Evolutionary conservation across 2,888 invertebrate genomes (phyloP), one percentile per base, ranked within the genome.

Genomic region (Phania funesta): DNA sequence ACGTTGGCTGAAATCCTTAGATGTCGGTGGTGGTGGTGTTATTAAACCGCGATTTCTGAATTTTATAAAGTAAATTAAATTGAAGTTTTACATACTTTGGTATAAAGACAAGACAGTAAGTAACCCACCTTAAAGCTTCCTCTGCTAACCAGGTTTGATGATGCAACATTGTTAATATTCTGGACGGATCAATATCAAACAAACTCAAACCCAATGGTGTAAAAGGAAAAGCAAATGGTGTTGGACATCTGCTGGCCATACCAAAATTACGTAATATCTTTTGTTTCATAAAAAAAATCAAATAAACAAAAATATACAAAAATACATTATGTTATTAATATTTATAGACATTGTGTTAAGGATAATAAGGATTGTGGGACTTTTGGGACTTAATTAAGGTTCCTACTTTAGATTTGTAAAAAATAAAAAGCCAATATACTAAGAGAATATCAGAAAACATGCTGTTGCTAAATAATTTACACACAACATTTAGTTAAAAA

Each of bases 211-310:
- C 90, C 83, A 91, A 87, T 13, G 93, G 91, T 32, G 93, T 92
- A 85, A 93, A 93, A 8, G 92, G 92, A 84, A 93, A 92, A 73
- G 92, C 92, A 87, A 93, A 93, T 29, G 93, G 93, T 20, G 93
- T 92, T 50, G 93, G 92, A 79, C 90, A 91, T 64, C 90, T 87
- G 70, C 85, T 87, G 62, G 87, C 83, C 76, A 83, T 79, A 11
- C 86, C 82, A 76, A 88, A 88, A 84, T 88, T 88, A 20, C 88
- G 88, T 46, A 88, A 80, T 29, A 88, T 87, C 88, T 88, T 86
- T 82, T 71, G 24, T 32, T 4, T 24, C 18, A 35, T 24, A 60
- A 74, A 64, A 32, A 44, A 54, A 65, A 60, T 26, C 48, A 48
- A 48, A 38, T n/a, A 38, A 32, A 60, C 22, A 64, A n/a, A n/a